A percentile compares a stretch with the other conserved stretches of the same genome.
Conservation (phyloP, 2,113 vertebrate genomes). For the Todiramphus chloris region DNA sequence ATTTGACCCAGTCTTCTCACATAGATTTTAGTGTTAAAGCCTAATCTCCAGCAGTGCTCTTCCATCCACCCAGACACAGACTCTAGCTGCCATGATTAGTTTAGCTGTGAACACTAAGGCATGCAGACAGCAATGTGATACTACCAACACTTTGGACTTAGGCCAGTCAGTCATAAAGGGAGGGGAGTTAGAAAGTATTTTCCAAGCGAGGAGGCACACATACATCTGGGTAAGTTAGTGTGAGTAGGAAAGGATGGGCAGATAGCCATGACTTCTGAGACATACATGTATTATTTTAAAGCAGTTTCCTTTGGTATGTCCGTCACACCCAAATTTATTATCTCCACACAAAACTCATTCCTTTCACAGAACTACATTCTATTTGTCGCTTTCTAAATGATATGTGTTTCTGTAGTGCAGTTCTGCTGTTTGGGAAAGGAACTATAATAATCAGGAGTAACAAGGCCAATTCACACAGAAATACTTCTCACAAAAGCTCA, state of each 20-base stretch:
- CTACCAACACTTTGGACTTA: background rate
- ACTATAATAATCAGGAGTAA: background rate
- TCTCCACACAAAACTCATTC: background rate
- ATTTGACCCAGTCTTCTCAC: background rate
- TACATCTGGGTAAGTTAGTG: slow-evolving; percentile 46
- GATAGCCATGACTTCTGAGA: slow-evolving; percentile 39
- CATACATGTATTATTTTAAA: slow-evolving; percentile 23
- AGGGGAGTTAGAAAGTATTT: slow-evolving; percentile 32
- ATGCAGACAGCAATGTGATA: slow-evolving; percentile 48
- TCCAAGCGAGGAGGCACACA: background rate
- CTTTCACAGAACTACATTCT: background rate
- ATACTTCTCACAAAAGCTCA: background rate
- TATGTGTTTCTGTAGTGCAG: background rate
- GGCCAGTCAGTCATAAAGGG: background rate
- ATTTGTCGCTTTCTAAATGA: background rate
- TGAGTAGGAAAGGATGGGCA: slow-evolving; percentile 1
- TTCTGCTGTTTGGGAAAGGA: background rate
- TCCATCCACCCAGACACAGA: background rate
- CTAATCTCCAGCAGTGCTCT: background rate
- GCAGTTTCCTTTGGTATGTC: background rate
- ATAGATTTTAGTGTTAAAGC: background rate
- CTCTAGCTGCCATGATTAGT: background rate
- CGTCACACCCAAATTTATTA: slow-evolving; percentile 21
- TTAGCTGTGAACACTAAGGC: slow-evolving; percentile 32
- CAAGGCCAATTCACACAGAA: background rate